A percentile compares a stretch with the other conserved stretches of the same genome.
Conservation (phyloP, 2,113 vertebrate genomes). For the Origma solitaria region DNA sequence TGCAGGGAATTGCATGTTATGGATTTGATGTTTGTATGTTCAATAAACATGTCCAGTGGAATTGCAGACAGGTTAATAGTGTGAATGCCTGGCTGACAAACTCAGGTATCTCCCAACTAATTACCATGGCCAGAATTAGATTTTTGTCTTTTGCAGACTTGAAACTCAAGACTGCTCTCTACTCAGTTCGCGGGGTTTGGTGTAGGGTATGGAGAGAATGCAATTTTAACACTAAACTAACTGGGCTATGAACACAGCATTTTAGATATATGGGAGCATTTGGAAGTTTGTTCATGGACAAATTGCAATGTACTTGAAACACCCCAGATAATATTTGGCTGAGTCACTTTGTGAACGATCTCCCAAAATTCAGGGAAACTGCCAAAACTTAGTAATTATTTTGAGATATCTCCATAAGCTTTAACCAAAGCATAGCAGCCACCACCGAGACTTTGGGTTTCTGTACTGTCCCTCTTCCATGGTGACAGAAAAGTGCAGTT, state of each 20-base stretch:
- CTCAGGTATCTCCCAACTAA: neutral
- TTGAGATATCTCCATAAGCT: neutral
- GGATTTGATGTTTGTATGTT: neutral
- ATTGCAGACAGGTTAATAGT: neutral
- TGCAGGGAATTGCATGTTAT: neutral
- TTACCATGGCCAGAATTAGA: neutral
- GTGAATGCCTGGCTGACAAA: neutral
- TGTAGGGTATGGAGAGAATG: fast-evolving
- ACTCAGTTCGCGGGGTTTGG: neutral
- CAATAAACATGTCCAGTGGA: neutral
- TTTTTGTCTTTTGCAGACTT: neutral
- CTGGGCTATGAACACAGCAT: neutral
- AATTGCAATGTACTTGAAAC: neutral
- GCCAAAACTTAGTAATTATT: neutral
- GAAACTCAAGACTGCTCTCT: neutral
- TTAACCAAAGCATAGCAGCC: neutral
- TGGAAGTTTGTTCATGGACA: neutral
- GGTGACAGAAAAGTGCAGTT: neutral
- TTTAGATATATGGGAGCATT: neutral
- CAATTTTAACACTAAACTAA: neutral
- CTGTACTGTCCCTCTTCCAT: neutral
- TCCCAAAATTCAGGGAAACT: neutral
- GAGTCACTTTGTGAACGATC: neutral
- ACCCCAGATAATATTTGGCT: neutral
- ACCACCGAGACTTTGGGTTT: neutral